These are phyloP conservation scores for Tuberolachnus salignus DNA, from an alignment of 2,888 invertebrate genomes.

Conservation along the genomic window DNA sequence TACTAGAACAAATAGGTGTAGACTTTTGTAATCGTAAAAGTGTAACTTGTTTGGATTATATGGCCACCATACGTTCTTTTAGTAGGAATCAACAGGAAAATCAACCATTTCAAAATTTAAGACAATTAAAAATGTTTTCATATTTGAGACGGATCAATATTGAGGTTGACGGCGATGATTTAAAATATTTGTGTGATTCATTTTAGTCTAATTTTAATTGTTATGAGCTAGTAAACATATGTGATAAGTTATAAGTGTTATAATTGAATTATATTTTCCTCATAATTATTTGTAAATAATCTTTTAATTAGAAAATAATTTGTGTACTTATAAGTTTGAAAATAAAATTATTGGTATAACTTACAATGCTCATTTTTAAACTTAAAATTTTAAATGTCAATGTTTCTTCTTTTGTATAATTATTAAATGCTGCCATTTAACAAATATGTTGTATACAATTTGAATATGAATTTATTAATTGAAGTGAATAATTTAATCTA, in stretches of 20 bases:
- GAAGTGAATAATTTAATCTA: no score
- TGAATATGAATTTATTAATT: no score
- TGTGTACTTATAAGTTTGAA: no score
- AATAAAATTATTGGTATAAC: no score
- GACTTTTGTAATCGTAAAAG: constrained; percentile 49
- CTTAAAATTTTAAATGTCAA: no score
- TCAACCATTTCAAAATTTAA: constrained; percentile 68
- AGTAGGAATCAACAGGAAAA: constrained; percentile 73
- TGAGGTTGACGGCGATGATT: constrained; percentile 59
- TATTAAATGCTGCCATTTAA: no score
- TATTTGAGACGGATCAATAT: constrained; percentile 72
- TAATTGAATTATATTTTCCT: neutral
- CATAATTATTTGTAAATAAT: neutral
- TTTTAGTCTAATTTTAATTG: constrained; percentile 2
- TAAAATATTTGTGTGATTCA: constrained; percentile 49
- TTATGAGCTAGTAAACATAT: neutral
- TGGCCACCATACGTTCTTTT: constrained; percentile 72
- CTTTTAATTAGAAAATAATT: neutral
- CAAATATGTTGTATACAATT: no score
- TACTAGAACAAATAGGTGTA: constrained; percentile 48
- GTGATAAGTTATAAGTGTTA: constrained; percentile 32
- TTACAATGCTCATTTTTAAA: no score
- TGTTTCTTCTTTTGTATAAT: no score
- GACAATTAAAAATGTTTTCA: constrained; percentile 78
- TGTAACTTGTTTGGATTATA: constrained; percentile 67